These are phyloP conservation scores for Torymus auratus DNA, from an alignment of 2,888 invertebrate genomes.

Conservation along the genomic window DNA sequence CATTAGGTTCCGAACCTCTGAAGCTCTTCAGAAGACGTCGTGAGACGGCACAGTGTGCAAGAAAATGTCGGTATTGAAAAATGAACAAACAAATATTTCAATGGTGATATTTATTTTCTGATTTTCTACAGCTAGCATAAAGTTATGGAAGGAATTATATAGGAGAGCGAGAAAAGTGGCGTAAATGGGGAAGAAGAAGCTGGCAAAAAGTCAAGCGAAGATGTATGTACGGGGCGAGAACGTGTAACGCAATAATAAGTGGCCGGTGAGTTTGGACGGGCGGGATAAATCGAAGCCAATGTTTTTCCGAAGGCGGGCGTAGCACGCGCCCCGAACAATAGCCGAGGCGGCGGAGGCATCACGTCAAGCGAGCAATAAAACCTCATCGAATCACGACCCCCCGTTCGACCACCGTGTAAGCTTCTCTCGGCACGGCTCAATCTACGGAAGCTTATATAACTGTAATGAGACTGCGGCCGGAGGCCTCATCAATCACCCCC, in stretches of 20 bases:
- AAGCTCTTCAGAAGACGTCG: too few relatives aligned
- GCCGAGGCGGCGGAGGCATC: slow-evolving; percentile 61
- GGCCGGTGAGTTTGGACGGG: slow-evolving; percentile 17
- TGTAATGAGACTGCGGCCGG: slow-evolving; percentile 76
- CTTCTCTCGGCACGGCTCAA: slow-evolving; percentile 71
- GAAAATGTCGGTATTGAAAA: too few relatives aligned
- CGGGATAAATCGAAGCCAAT: slow-evolving; percentile 66
- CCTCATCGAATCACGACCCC: slow-evolving; percentile 77
- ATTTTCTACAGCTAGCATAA: too few relatives aligned
- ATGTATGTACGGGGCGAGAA: neutral
- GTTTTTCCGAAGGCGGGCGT: slow-evolving; percentile 63
- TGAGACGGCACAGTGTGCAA: too few relatives aligned
- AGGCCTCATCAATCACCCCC: slow-evolving; percentile 76
- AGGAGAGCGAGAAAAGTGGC: too few relatives aligned
- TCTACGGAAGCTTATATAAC: slow-evolving; percentile 77
- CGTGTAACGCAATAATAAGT: slow-evolving; percentile 40
- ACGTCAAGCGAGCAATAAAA: slow-evolving; percentile 76
- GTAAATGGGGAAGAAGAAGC: neutral
- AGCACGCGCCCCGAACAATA: slow-evolving; percentile 61
- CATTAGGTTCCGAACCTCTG: too few relatives aligned
- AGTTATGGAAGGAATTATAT: too few relatives aligned
- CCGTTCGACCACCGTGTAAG: slow-evolving; percentile 72
- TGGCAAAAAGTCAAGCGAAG: neutral
- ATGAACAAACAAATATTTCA: too few relatives aligned
- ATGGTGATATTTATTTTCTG: too few relatives aligned